Conservation (phyloP, 2,888 invertebrate genomes). For the Icerya purchasi region DNA sequence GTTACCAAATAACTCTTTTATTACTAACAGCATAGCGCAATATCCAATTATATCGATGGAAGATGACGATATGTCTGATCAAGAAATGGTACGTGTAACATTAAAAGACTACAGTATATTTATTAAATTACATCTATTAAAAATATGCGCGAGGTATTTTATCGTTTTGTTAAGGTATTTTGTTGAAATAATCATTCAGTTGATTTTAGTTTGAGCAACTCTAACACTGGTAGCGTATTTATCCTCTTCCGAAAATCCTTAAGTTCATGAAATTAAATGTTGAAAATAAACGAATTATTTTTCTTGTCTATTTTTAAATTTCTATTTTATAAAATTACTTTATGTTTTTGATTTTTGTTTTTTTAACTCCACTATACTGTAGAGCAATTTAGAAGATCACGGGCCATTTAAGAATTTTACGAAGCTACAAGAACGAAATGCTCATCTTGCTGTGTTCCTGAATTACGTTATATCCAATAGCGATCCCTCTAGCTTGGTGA, state of each 20-base stretch:
- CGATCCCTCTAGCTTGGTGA: slow-evolving; percentile 51
- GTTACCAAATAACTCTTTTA: neutral
- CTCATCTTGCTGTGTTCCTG: slow-evolving; percentile 82
- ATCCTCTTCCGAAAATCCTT: too few species aligned
- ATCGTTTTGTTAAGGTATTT: too few species aligned
- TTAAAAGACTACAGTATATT: too few species aligned
- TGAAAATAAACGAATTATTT: neutral
- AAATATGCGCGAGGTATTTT: too few species aligned
- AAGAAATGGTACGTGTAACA: slow-evolving; percentile 42
- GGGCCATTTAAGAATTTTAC: slow-evolving; percentile 73
- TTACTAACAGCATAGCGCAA: slow-evolving; percentile 28
- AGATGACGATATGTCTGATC: slow-evolving; percentile 77
- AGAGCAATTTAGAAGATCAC: slow-evolving; percentile 59
- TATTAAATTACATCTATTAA: too few species aligned
- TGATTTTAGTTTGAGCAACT: too few species aligned
- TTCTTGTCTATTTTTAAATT: neutral
- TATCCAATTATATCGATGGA: slow-evolving; percentile 85
- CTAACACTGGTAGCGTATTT: too few species aligned
- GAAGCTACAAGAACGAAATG: slow-evolving; percentile 62
- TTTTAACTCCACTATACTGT: slow-evolving; percentile 23
- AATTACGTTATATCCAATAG: slow-evolving; percentile 71
- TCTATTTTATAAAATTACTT: neutral
- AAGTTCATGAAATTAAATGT: neutral
- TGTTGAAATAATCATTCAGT: too few species aligned
- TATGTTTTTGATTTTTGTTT: neutral